Evolutionary conservation across 1,140 invertebrate species (phyloP), one percentile per base, ranked within the genome.

Genomic region (Episyrphus balteatus): DNA sequence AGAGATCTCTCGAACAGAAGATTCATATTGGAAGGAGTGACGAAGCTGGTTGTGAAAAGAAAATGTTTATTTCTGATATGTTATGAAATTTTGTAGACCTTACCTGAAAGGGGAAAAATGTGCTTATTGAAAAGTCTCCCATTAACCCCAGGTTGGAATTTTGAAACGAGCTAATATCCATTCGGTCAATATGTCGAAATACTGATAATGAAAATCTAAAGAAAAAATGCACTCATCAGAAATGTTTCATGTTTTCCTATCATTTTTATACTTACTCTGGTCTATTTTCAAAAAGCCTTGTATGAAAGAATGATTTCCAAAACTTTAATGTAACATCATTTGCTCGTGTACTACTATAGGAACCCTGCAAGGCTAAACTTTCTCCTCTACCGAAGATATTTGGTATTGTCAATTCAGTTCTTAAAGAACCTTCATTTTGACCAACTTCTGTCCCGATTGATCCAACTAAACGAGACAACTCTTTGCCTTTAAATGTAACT

Each of bases 251-350:
- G 17, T 42, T 42, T 3, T 21, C n/a, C 3, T 26, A 26, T 26
- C 8, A 26, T n/a, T 9, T 0, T 2, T 14, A 37, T 33, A 49
- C 59, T 60, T 50, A 67, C 64, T 68, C 66, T 7, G 66, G 66
- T 51, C 62, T 53, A 51, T 66, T 66, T 5, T 65, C 58, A 13
- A 56, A 48, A 30, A 68, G 58, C 2, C 54, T 54, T 33, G 62
- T 68, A 44, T 68, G 66, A 46, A 65, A 68, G 38, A 65, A 68
- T 37, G 65, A 62, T 21, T 68, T 68, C 56, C 60, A 60, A 43
- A 68, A 66, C 43, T 65, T 68, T 0, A 68, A 42, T 21, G 57
- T 61, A 21, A 68, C 19, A 52, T 68, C 66, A 46, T 61, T 58
- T 18, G 66, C 61, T 14, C 55, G 48, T 21, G 55, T 60, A 50